These are phyloP conservation scores for Heliconius eleuchia DNA, from an alignment of 1,140 invertebrate species.

Conservation along the genomic window DNA sequence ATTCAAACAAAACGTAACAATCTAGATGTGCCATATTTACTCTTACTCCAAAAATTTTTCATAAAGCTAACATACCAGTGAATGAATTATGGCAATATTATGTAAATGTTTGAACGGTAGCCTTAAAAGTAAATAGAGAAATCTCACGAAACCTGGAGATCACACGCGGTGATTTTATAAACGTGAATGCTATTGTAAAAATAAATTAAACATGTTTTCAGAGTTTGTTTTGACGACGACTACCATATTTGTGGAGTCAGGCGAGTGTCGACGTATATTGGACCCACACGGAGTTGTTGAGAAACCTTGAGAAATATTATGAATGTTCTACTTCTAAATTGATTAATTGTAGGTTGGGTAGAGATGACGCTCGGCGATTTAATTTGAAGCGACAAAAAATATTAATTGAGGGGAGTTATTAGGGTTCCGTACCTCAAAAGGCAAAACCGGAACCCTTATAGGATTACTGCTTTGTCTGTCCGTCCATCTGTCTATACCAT, in stretches of 20 bases:
- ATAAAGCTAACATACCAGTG: not conserved
- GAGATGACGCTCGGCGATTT: slow-evolving; percentile 51
- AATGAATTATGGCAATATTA: slow-evolving; percentile 32
- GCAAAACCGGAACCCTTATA: no score
- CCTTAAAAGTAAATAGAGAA: slow-evolving; percentile 54
- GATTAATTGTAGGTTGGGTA: slow-evolving; percentile 72
- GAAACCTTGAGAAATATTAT: slow-evolving; percentile 71
- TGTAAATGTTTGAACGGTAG: slow-evolving; percentile 44
- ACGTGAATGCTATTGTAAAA: slow-evolving; percentile 69
- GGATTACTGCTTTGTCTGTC: no score
- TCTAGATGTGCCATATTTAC: slow-evolving; percentile 39
- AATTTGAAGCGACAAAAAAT: slow-evolving; percentile 58
- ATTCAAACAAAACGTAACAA: slow-evolving; percentile 34
- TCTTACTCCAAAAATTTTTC: slow-evolving; percentile 31
- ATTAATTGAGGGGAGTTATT: slow-evolving; percentile 54
- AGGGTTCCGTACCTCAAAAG: no score
- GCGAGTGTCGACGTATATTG: slow-evolving; percentile 63
- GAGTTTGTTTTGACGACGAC: slow-evolving; percentile 75
- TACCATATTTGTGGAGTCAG: slow-evolving; percentile 59
- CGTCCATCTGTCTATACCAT: no score
- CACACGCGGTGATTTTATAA: slow-evolving; percentile 60
- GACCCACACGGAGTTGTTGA: slow-evolving; percentile 79
- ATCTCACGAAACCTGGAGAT: slow-evolving; percentile 52
- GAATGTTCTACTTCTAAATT: slow-evolving; percentile 68
- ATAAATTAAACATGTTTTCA: slow-evolving; percentile 72